Conservation (phyloP, 2,113 vertebrate species). For the Neofelis nebulosa region DNA sequence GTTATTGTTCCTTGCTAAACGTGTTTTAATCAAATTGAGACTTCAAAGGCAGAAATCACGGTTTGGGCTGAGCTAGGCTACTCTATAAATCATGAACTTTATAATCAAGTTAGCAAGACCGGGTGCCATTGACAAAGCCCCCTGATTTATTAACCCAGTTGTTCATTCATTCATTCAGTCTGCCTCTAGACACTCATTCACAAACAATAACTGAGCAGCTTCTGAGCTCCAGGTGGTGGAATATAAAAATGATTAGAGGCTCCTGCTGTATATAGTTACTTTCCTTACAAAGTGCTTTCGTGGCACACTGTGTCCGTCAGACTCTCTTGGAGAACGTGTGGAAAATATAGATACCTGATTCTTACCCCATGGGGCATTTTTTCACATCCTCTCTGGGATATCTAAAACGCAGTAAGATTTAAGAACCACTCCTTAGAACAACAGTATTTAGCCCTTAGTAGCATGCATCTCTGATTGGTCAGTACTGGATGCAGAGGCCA, state of each 20-base stretch:
- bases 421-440: neutral
- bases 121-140: neutral
- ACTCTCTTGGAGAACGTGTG: neutral
- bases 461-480: neutral
- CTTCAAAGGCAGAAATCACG: slow-evolving; percentile 43
- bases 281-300: neutral
- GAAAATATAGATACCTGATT: neutral
- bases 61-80: neutral
- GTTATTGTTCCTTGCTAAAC: slow-evolving; percentile 35
- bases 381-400: neutral
- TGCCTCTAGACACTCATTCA: neutral
- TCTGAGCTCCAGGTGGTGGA: neutral
- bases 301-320: neutral
- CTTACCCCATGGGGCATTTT: neutral
- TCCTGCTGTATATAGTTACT: neutral
- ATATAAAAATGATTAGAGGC: neutral
- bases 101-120: neutral
- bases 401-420: neutral
- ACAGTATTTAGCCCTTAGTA: neutral
- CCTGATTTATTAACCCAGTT: neutral
- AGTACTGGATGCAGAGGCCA: neutral
- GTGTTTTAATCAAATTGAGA: slow-evolving; percentile 59
- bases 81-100: neutral
- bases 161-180: neutral
- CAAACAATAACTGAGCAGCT: neutral